A percentile compares a stretch with the other conserved stretches of the same genome.
phyloP scores from a whole-genome alignment of 1,140 invertebrate species.

The Caligus rogercresseyi region DNA sequence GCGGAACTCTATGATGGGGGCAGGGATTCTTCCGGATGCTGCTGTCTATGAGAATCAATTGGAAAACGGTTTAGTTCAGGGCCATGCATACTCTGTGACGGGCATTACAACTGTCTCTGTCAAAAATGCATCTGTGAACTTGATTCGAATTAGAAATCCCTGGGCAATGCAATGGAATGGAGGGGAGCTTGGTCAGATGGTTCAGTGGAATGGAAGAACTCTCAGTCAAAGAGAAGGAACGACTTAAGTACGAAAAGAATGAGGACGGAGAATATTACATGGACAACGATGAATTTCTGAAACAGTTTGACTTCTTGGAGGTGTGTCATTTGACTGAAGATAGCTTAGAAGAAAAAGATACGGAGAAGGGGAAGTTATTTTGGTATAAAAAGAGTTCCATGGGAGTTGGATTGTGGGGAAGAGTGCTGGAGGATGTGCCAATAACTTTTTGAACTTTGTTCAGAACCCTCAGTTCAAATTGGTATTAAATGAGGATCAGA shows the following conservation, averaged over 20 bases:
- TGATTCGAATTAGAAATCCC: background rate
- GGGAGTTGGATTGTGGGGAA: background rate
- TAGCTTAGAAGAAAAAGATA: background rate
- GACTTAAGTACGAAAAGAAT: background rate
- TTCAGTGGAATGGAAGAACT: background rate
- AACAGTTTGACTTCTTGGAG: background rate
- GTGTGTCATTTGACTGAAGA: slow-evolving; percentile 4
- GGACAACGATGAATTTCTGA: background rate
- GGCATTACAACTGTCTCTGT: background rate
- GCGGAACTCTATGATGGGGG: background rate
- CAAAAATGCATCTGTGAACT: background rate
- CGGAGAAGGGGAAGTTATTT: background rate
- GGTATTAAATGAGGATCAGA: background rate
- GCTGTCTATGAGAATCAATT: background rate
- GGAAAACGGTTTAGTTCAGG: background rate
- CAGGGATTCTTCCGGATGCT: background rate
- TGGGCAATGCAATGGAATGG: background rate
- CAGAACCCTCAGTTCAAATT: background rate
- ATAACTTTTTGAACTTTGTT: background rate
- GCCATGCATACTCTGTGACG: slow-evolving; percentile 1
- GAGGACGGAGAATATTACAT: slow-evolving; percentile 5
- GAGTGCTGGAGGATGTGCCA: background rate
- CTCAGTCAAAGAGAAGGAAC: background rate
- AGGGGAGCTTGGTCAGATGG: background rate
- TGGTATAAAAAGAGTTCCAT: slow-evolving; percentile 1